Evolutionary conservation across 2,797 vertebrate species (phyloP).

Genomic region (Heterohyrax brucei): DNA sequence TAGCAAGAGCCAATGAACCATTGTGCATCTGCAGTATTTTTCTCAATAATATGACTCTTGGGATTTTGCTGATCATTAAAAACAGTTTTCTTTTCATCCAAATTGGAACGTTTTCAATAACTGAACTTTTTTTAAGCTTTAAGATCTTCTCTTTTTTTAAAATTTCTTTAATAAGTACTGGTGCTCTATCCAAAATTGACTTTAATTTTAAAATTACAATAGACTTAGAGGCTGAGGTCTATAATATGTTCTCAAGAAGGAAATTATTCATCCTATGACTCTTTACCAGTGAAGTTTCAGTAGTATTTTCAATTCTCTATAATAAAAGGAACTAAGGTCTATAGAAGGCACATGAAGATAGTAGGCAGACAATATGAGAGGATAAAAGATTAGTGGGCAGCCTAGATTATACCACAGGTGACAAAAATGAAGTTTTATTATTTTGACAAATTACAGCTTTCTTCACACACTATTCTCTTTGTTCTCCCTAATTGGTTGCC

Average conservation of each 20-base stretch:
- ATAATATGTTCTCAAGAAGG: background rate
- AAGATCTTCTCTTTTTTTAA: slow-evolving; percentile 16
- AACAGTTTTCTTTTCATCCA: slow-evolving; percentile 43
- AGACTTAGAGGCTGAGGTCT: background rate
- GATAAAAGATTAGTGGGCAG: background rate
- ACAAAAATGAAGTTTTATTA: background rate
- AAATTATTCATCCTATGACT: slow-evolving; percentile 52
- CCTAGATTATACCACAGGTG: background rate
- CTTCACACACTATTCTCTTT: background rate
- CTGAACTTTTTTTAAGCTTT: background rate
- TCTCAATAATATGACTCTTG: background rate
- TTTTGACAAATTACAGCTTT: background rate
- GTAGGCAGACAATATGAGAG: background rate
- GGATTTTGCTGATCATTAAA: slow-evolving; percentile 36
- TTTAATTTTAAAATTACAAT: slow-evolving; percentile 53
- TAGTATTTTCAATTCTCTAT: slow-evolving; percentile 6
- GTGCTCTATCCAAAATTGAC: background rate
- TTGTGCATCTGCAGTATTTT: background rate
- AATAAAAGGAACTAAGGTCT: slow-evolving; percentile 44
- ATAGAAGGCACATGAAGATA: background rate
- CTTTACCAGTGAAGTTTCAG: slow-evolving; percentile 10
- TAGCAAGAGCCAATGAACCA: background rate
- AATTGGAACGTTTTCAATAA: slow-evolving; percentile 40
- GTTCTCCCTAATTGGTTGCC: background rate
- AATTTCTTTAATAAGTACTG: slow-evolving; percentile 42